These are phyloP conservation scores for Erannis defoliaria DNA, from an alignment of 2,888 invertebrate genomes.

Conservation along the genomic window DNA sequence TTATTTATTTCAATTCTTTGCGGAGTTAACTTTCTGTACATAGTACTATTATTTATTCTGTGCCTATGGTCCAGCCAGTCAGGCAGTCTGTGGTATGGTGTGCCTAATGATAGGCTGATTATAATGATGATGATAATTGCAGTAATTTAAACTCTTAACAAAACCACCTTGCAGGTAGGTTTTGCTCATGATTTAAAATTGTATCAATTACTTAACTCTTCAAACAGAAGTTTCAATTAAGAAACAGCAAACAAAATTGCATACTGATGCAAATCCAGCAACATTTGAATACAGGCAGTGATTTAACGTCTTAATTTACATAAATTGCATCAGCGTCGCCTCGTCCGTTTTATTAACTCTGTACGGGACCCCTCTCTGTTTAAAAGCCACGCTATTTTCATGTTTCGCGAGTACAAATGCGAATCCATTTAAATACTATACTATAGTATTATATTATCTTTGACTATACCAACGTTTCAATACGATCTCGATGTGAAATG, in stretches of 20 bases:
- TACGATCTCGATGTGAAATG: constrained; percentile 71
- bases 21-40: too few relatives aligned
- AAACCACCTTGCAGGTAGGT: too few relatives aligned
- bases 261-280: constrained; percentile 32
- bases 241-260: constrained; percentile 30
- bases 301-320: constrained; percentile 53
- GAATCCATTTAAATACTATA: constrained; percentile 86
- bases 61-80: too few relatives aligned
- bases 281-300: constrained; percentile 28
- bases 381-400: constrained; percentile 87
- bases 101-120: too few relatives aligned
- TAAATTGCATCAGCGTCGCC: constrained; percentile 57
- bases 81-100: too few relatives aligned
- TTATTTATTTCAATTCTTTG: too few relatives aligned
- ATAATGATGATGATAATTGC: too few relatives aligned
- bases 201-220: constrained; percentile 4
- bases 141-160: too few relatives aligned
- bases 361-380: constrained; percentile 72
- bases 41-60: too few relatives aligned
- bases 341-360: constrained; percentile 72
- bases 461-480: constrained; percentile 84
- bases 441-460: too few relatives aligned
- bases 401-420: constrained; percentile 86
- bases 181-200: not conserved
- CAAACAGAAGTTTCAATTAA: constrained; percentile 27